Evolutionary conservation across 2,113 vertebrate genomes (phyloP).

Genomic region (Diphyllodes magnificus): DNA sequence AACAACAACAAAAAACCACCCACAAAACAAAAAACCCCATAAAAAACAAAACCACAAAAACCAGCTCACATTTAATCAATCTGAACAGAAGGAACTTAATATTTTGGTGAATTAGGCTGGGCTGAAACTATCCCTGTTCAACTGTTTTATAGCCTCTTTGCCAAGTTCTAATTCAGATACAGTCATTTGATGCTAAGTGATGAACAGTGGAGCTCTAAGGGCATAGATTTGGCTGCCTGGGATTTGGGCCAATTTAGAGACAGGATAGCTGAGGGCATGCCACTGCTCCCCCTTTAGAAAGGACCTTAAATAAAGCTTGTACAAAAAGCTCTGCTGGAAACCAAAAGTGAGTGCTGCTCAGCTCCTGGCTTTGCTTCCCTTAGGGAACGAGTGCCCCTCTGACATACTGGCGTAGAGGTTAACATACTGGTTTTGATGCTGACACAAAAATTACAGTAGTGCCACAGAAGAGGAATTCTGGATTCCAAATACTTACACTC

Average conservation of each 20-base stretch:
- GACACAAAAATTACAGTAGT: not conserved
- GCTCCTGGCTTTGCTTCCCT: too few species aligned
- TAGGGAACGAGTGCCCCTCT: rapidly evolving
- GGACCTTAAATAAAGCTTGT: not conserved
- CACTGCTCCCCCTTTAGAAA: not conserved
- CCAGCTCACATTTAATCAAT: not conserved
- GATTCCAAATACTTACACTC: not conserved
- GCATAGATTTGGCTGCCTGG: not conserved
- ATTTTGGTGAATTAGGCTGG: not conserved
- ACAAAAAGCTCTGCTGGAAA: not conserved
- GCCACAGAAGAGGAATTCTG: not conserved
- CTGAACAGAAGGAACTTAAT: not conserved
- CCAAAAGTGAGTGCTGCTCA: not conserved
- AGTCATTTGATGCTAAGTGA: not conserved
- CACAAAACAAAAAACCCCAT: not conserved
- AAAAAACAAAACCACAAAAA: rapidly evolving
- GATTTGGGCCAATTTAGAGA: not conserved
- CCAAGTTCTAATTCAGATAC: not conserved
- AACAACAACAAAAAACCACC: not conserved
- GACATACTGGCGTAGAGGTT: not conserved
- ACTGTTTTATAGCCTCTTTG: not conserved
- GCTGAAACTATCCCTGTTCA: not conserved
- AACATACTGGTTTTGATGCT: not conserved
- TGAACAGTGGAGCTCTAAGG: not conserved
- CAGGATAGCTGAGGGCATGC: not conserved